Conservation (phyloP, 2,888 invertebrate genomes). For the Eurytoma adleriae region DNA sequence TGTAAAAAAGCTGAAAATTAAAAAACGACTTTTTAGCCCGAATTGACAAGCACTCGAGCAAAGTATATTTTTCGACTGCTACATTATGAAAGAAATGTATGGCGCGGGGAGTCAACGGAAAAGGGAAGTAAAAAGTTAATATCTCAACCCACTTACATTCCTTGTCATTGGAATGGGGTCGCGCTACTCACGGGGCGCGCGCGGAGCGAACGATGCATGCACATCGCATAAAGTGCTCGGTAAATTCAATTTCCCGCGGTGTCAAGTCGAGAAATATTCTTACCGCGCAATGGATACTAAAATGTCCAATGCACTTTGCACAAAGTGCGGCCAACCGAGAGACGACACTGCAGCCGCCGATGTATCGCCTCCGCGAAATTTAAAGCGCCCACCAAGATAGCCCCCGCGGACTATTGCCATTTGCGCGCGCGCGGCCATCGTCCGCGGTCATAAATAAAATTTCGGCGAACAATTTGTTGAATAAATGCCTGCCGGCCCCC, state of each 20-base stretch:
- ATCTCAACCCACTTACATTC: constrained; percentile 35
- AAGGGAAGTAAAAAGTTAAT: constrained; percentile 20
- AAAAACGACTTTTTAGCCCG: not conserved
- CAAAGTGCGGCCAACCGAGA: constrained; percentile 53
- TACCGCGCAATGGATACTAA: constrained; percentile 54
- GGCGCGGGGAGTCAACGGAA: not conserved
- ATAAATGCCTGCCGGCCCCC: constrained; percentile 10
- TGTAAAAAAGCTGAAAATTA: too few relatives aligned
- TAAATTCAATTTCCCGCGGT: constrained; percentile 55
- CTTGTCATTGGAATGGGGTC: constrained; percentile 34
- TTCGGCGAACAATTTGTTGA: constrained; percentile 39
- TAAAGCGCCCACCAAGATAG: constrained; percentile 17
- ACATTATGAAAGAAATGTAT: constrained; percentile 18
- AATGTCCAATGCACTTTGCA: constrained; percentile 53
- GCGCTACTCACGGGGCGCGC: not conserved
- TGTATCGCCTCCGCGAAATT: constrained; percentile 51
- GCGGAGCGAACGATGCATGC: constrained; percentile 31
- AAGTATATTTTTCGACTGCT: not conserved
- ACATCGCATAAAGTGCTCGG: constrained; percentile 55
- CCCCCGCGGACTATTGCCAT: constrained; percentile 9
- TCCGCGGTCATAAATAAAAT: constrained; percentile 32
- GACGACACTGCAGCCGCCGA: constrained; percentile 27
- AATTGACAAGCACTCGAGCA: not conserved
- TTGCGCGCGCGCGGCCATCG: not conserved
- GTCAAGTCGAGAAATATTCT: constrained; percentile 57